These are phyloP conservation scores for Aleadryas rufinucha DNA, from an alignment of 2,113 vertebrate species.

Conservation along the genomic window DNA sequence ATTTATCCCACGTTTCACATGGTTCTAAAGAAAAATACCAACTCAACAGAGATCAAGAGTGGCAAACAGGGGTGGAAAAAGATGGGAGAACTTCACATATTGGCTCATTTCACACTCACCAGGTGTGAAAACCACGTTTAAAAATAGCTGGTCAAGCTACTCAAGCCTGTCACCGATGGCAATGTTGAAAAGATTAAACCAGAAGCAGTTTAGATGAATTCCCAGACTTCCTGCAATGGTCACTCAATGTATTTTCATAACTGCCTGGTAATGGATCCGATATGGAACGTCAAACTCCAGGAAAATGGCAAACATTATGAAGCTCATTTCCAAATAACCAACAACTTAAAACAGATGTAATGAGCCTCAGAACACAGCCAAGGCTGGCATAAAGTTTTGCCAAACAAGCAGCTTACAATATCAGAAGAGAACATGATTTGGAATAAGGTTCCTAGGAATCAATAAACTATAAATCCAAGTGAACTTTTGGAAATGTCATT, in stretches of 20 bases:
- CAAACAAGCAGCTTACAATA: conserved; percentile 45
- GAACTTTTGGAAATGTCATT: background rate
- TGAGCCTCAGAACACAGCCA: conserved; percentile 14
- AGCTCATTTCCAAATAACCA: conserved; percentile 41
- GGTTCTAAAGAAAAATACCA: background rate
- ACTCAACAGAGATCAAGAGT: background rate
- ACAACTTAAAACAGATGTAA: conserved; percentile 53
- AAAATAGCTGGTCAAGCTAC: background rate
- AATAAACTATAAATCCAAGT: background rate
- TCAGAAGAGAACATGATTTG: conserved; percentile 12
- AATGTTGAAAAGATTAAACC: conserved; percentile 35
- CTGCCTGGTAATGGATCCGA: conserved; percentile 17
- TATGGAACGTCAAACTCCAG: background rate
- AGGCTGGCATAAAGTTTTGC: background rate
- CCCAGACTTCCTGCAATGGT: conserved; percentile 29
- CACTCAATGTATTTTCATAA: conserved; percentile 35
- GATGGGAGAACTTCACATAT: background rate
- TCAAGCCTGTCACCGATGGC: background rate
- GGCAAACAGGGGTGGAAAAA: rapidly evolving
- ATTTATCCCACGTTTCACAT: background rate
- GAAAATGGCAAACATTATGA: conserved; percentile 37
- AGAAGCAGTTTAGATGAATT: conserved; percentile 7
- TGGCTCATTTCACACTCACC: background rate
- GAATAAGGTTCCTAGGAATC: conserved; percentile 19
- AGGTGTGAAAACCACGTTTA: conserved; percentile 24